Evolutionary conservation across 2,888 invertebrate species (phyloP).

Genomic region (Arge pagana): DNA sequence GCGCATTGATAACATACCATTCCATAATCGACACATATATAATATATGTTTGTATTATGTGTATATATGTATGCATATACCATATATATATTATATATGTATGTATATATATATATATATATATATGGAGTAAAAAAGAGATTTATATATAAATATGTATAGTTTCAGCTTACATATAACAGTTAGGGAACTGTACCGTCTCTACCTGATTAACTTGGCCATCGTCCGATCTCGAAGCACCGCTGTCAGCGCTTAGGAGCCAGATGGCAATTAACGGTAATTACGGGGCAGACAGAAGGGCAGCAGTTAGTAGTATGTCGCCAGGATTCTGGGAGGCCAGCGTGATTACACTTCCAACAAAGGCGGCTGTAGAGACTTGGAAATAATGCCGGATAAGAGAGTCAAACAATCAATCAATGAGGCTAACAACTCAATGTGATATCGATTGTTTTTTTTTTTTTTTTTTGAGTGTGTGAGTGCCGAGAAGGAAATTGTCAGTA

Average conservation of each 20-base stretch:
- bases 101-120: slow-evolving; percentile 12
- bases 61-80: slow-evolving; percentile 23
- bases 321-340: slow-evolving; percentile 20
- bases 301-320: slow-evolving; percentile 16
- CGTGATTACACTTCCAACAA: slow-evolving; percentile 32
- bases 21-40: slow-evolving; percentile 23
- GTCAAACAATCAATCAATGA: slow-evolving; percentile 19
- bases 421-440: too few species aligned
- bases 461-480: slow-evolving; percentile 18
- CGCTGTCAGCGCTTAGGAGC: slow-evolving; percentile 20
- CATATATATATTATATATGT: slow-evolving; percentile 9
- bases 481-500: slow-evolving; percentile 7
- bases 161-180: slow-evolving; percentile 33
- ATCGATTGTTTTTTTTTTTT: neutral
- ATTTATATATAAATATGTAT: slow-evolving; percentile 14
- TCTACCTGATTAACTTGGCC: slow-evolving; percentile 38
- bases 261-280: slow-evolving; percentile 22
- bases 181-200: slow-evolving; percentile 38
- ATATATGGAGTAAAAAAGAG: slow-evolving; percentile 1
- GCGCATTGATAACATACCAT: slow-evolving; percentile 24
- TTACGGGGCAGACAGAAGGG: slow-evolving; percentile 20
- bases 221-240: slow-evolving; percentile 22
- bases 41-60: slow-evolving; percentile 26
- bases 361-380: slow-evolving; percentile 35
- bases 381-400: slow-evolving; percentile 17